These are phyloP conservation scores for Cyprinodon variegatus DNA, from an alignment of 2,113 vertebrate genomes.

Conservation along the genomic window DNA sequence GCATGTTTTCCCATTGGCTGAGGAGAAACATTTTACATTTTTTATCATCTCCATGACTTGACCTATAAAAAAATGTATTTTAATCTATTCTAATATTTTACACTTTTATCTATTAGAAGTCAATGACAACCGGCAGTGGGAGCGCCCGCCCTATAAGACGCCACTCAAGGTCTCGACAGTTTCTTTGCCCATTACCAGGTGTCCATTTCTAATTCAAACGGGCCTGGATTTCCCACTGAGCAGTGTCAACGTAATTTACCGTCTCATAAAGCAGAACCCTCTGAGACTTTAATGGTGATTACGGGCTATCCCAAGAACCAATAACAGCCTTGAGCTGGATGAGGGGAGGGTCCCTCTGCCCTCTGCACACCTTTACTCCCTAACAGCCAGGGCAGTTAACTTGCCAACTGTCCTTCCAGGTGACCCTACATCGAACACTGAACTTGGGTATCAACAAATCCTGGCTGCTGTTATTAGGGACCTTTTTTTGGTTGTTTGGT, in stretches of 20 bases:
- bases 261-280: slow-evolving; percentile 48
- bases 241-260: slow-evolving; percentile 55
- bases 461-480: background rate
- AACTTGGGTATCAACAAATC: too few relatives aligned
- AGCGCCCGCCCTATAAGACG: slow-evolving; percentile 12
- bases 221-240: slow-evolving; percentile 16
- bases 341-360: slow-evolving; percentile 33
- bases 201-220: slow-evolving; percentile 22
- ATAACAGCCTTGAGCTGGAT: slow-evolving; percentile 40
- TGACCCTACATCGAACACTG: slow-evolving; percentile 1
- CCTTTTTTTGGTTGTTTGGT: background rate
- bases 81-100: slow-evolving; percentile 10
- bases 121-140: slow-evolving; percentile 8
- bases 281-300: slow-evolving; percentile 59
- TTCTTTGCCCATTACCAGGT: slow-evolving; percentile 35
- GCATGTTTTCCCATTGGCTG: too few relatives aligned
- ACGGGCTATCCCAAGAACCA: slow-evolving; percentile 44
- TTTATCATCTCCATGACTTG: background rate
- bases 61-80: slow-evolving; percentile 2
- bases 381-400: slow-evolving; percentile 26
- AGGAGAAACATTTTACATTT: too few relatives aligned
- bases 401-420: slow-evolving; percentile 6
- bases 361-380: slow-evolving; percentile 48
- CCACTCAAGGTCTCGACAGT: slow-evolving; percentile 24
- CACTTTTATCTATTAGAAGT: slow-evolving; percentile 19